Percentiles rank a stretch among this genome's conserved stretches.
Conservation (phyloP, 1,140 invertebrate genomes). For the Aphidius gifuensis region DNA sequence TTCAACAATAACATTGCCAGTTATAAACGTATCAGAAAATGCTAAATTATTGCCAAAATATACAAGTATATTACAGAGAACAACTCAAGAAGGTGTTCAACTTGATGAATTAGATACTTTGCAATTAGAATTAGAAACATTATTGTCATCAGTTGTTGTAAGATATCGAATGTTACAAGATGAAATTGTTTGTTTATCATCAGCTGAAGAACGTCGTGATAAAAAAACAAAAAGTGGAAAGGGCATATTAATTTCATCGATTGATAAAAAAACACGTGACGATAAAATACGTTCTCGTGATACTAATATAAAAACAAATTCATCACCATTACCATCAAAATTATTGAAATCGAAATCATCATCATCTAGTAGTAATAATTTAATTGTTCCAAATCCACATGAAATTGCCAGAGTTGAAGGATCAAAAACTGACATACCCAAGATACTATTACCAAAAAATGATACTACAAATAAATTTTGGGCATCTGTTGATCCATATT, state of each 20-base stretch:
- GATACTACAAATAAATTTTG: constrained; percentile 95
- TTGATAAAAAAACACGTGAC: constrained; percentile 58
- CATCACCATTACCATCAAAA: constrained; percentile 45
- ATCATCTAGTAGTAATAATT: constrained; percentile 40
- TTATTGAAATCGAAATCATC: constrained; percentile 50
- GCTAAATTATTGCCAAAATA: constrained; percentile 58
- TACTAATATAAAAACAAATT: constrained; percentile 39
- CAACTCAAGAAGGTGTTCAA: constrained; percentile 63
- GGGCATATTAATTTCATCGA: constrained; percentile 39
- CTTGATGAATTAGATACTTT: constrained; percentile 84
- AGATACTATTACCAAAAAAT: constrained; percentile 74
- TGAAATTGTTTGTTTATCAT: constrained; percentile 70
- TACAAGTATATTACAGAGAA: constrained; percentile 56
- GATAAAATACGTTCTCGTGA: constrained; percentile 56
- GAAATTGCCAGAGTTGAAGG: constrained; percentile 57
- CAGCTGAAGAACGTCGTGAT: constrained; percentile 66
- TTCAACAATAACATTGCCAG: constrained; percentile 35
- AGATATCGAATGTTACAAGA: constrained; percentile 71
- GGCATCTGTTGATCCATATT: constrained; percentile 91
- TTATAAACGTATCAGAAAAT: constrained; percentile 59
- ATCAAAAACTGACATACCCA: constrained; percentile 64
- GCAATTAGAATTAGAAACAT: constrained; percentile 83
- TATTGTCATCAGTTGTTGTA: constrained; percentile 78
- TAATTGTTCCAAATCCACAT: constrained; percentile 47
- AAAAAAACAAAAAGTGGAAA: constrained; percentile 61